Evolutionary conservation across 1,140 invertebrate species (phyloP).

Genomic region (Asbolus verrucosus): DNA sequence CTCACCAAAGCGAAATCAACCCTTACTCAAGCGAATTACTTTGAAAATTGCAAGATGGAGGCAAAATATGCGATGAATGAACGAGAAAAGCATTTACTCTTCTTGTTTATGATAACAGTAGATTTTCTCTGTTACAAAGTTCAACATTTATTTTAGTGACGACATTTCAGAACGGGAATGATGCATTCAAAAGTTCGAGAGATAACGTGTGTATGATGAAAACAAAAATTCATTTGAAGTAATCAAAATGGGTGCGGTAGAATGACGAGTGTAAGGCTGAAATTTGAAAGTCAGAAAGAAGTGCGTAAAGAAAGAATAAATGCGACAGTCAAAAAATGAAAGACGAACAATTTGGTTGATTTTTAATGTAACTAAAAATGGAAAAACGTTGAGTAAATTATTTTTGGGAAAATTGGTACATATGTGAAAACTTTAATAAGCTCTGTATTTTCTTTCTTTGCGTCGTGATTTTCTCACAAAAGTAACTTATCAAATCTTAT

Average conservation of each 20-base stretch:
- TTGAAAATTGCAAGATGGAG: constrained; percentile 16
- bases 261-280: too few relatives aligned
- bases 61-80: constrained; percentile 2
- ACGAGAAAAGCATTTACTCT: constrained; percentile 30
- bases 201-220: too few relatives aligned
- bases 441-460: constrained; percentile 18
- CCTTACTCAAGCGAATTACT: constrained; percentile 17
- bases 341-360: too few relatives aligned
- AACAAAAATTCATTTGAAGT: too few relatives aligned
- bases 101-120: constrained; percentile 8
- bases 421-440: constrained; percentile 38
- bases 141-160: constrained; percentile 20
- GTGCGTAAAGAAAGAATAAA: too few relatives aligned
- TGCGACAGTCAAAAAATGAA: too few relatives aligned
- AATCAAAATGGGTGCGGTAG: too few relatives aligned
- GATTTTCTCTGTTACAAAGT: too few relatives aligned
- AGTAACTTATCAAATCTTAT: constrained; percentile 41
- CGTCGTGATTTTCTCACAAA: constrained; percentile 29
- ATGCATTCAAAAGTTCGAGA: constrained; percentile 13
- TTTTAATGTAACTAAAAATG: too few relatives aligned
- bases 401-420: constrained; percentile 25
- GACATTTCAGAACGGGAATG: not conserved
- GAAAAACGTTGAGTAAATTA: constrained; percentile 12
- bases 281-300: too few relatives aligned
- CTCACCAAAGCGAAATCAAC: constrained; percentile 10